Percentiles rank a stretch among this genome's conserved stretches.
These are phyloP conservation scores for Diorhabda elongata DNA, from an alignment of 1,140 invertebrate species.

Conservation along the genomic window DNA sequence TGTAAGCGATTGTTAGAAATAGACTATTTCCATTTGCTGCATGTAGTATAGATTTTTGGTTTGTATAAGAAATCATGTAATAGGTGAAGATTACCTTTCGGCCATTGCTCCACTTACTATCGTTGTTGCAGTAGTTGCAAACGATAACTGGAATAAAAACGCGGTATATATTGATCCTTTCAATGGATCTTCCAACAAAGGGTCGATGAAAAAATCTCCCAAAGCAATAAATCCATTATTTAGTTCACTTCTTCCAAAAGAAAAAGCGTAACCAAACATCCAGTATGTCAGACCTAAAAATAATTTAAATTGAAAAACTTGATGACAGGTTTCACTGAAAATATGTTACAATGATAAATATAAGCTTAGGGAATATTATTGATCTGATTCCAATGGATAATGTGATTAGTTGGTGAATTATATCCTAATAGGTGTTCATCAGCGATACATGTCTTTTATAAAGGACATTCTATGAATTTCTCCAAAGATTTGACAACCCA, in stretches of 20 bases:
- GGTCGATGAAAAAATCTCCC: constrained; percentile 70
- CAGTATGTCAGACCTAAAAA: constrained; percentile 78
- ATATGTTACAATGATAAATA: too few relatives aligned
- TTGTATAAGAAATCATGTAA: background rate
- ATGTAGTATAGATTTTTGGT: too few relatives aligned
- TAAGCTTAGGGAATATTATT: too few relatives aligned
- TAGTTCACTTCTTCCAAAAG: constrained; percentile 69
- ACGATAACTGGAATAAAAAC: constrained; percentile 83
- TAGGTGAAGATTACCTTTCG: constrained; percentile 60
- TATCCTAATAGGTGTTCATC: too few relatives aligned
- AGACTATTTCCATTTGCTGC: too few relatives aligned
- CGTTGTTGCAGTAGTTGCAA: constrained; percentile 87
- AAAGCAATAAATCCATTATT: constrained; percentile 72
- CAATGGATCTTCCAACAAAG: constrained; percentile 59
- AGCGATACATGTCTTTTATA: too few relatives aligned
- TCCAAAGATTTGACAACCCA: too few relatives aligned
- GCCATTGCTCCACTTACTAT: constrained; percentile 90
- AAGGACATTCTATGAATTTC: too few relatives aligned
- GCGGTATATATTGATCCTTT: constrained; percentile 78
- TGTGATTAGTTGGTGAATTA: too few relatives aligned
- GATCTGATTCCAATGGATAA: too few relatives aligned
- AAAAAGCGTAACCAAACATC: constrained; percentile 90
- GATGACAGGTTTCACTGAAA: too few relatives aligned
- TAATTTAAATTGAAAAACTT: background rate
- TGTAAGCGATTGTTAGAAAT: too few relatives aligned